Conservation (phyloP, 2,113 vertebrate genomes). For the Neogobius melanostomus region DNA sequence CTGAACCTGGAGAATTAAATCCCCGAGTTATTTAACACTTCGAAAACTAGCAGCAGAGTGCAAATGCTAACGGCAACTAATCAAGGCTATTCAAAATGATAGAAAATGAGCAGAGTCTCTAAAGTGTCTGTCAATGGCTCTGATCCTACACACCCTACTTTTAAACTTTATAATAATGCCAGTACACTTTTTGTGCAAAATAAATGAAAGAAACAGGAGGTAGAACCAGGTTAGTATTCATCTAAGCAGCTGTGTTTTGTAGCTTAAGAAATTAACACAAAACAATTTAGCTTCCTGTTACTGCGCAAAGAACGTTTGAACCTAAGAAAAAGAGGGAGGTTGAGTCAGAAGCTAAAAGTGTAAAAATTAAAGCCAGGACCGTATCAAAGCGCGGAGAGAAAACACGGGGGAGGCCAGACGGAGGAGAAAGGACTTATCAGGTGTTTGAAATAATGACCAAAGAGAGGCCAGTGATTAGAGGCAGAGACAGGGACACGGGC, state of each 20-base stretch:
- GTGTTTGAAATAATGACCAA: constrained; percentile 33
- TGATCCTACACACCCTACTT: no score
- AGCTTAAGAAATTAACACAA: background rate
- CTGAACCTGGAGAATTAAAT: no score
- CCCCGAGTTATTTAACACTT: no score
- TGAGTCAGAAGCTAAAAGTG: constrained; percentile 21
- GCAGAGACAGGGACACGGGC: constrained; percentile 13
- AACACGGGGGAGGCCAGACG: constrained; percentile 23
- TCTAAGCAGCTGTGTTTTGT: background rate
- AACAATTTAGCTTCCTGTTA: no score
- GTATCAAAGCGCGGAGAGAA: constrained; percentile 32
- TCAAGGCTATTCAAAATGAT: no score
- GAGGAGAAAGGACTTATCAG: constrained; percentile 29
- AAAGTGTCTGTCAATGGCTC: no score
- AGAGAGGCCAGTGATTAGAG: constrained; percentile 31
- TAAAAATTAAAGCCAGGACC: constrained; percentile 30
- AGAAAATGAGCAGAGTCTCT: no score
- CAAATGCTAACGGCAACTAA: no score
- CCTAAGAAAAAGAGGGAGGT: background rate
- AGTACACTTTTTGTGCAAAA: no score
- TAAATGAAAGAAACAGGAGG: no score
- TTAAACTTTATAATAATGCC: no score
- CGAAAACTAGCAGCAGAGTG: no score
- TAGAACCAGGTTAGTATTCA: background rate
- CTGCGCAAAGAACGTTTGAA: background rate